Base-by-base conservation (phyloP, 2,888 invertebrate genomes). In the Nomada hirtipes region DNA sequence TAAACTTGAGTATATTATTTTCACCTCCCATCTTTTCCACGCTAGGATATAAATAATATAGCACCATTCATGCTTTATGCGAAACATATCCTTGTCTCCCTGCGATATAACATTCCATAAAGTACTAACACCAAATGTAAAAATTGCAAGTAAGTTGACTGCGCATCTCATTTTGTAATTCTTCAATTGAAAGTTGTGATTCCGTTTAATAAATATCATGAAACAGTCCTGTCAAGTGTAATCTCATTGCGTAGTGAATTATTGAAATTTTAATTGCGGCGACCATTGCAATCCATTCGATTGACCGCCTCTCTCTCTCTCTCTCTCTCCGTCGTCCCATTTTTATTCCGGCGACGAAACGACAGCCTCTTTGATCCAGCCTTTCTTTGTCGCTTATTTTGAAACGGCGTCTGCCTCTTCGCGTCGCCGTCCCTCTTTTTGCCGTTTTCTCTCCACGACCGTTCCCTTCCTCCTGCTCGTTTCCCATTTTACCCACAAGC, bases 201-300 rank as follows among this genome's bases (percentile, higher is more conserved):
- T 36, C 7, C 36, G 36, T 7, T 36, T 36, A 9, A 36, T 7
- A 36, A 36, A 36, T 36, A 36, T 36, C 36, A 7, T 4, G 36
- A 7, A 36, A 7, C 36, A 36, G 4, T 36, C 29, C 0, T 29
- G 36, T 36, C 36, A 7, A 36, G 36, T 36, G 36, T 26, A 26
- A 26, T 26, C 26, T 26, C 26, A 26, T 26, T 26, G 26, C 26
- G 26, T 2, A 26, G 26, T 26, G 26, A 26, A 26, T 26, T 26
- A 26, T 26, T 26, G 9, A 36, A 36, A 7, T 36, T 36, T 36
- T 36, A 36, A 36, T 75, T 72, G 64, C 75, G 69, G 67, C 81
- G 84, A 88, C 86, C 88, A 59, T 86, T 78, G 60, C 86, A 84
- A 88, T 89, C 18, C 76, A 87, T 86, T 86, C 85, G 82, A 76